Evolutionary conservation across 1,140 invertebrate species (phyloP), one percentile per base, ranked within the genome.

Genomic region (Dreissena rostriformis): DNA sequence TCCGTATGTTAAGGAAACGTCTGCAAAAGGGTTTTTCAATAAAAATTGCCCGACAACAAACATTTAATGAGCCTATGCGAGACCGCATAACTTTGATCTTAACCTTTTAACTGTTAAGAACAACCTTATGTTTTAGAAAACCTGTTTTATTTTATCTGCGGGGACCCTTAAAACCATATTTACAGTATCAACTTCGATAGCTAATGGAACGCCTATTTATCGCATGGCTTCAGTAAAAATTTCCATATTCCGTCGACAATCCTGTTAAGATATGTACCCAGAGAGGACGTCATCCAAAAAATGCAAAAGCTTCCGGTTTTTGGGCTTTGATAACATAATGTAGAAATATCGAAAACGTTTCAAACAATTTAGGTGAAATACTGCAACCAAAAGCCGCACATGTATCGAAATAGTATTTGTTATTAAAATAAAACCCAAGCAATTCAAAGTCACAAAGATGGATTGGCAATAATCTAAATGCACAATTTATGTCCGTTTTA

Each of bases 1-100:
- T 12, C 75, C 86, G 11, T 29, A 53, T 19, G 55, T 86, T 28
- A 74, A 70, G 67, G 15, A 86, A 53, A 1, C 76, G 68, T 15
- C 86, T 65, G 17, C 78, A 55, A 65, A 86, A 86, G 2, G 82
- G 53, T 11, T 68, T 24, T 0, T 78, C 84, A n/a, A 65, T 19
- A 22, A 22, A 0, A 19, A 85, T 75, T 8, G 77, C 84, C 15
- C 53, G 26, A 53, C 84, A 80, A 19, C 72, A 67, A 55, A 85
- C 81, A 55, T 81, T 85, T n/a, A 86, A 49, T 6, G 28, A 29
- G n/a, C 85, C 85, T 10, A 79, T 78, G 6, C 79, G 15, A 10
- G 67, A 78, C 61, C 84, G 85, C 53, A 86, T 28, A 0, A 74
- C 67, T 28, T 66, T 68, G 15, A 76, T 17, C 8, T 24, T 63